Percentiles rank a stretch among this genome's conserved stretches.
Conservation (phyloP, 2,113 vertebrate genomes). For the Lycaon pictus region DNA sequence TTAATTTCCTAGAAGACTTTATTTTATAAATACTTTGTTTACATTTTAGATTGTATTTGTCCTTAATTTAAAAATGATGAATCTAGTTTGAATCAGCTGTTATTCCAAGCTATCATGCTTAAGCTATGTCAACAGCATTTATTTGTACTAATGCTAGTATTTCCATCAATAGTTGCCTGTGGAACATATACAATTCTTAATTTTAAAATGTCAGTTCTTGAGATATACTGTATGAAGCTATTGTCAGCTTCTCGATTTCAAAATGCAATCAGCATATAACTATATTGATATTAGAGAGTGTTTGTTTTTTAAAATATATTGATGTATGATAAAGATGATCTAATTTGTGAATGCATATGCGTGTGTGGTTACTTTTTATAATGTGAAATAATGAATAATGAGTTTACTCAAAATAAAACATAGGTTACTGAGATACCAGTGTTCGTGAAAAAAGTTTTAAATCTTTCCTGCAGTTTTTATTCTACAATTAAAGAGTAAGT, state of each 20-base stretch:
- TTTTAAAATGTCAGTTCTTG: slow-evolving; percentile 85
- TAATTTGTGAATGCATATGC: slow-evolving; percentile 87
- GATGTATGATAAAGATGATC: slow-evolving; percentile 88
- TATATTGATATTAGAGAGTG: slow-evolving; percentile 86
- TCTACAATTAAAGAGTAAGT: slow-evolving; percentile 80
- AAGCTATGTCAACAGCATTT: slow-evolving; percentile 84
- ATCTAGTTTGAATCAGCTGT: slow-evolving; percentile 86
- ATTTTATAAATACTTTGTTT: slow-evolving; percentile 88
- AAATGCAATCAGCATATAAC: slow-evolving; percentile 85
- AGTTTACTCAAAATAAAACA: slow-evolving; percentile 88
- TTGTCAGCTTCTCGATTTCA: slow-evolving; percentile 91
- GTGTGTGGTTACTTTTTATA: slow-evolving; percentile 90
- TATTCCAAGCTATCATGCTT: slow-evolving; percentile 86
- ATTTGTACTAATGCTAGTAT: slow-evolving; percentile 85
- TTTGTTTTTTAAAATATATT: slow-evolving; percentile 86
- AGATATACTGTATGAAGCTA: slow-evolving; percentile 88
- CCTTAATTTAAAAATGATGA: slow-evolving; percentile 87
- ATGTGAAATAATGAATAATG: slow-evolving; percentile 86
- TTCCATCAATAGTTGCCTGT: slow-evolving; percentile 86
- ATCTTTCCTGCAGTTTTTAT: slow-evolving; percentile 81
- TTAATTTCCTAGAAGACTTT: slow-evolving; percentile 81
- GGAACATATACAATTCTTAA: slow-evolving; percentile 79
- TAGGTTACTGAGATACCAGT: slow-evolving; percentile 86
- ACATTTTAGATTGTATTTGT: slow-evolving; percentile 86
- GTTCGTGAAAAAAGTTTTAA: slow-evolving; percentile 83